Conservation (phyloP, 2,888 invertebrate species). For the Phengaris arion region DNA sequence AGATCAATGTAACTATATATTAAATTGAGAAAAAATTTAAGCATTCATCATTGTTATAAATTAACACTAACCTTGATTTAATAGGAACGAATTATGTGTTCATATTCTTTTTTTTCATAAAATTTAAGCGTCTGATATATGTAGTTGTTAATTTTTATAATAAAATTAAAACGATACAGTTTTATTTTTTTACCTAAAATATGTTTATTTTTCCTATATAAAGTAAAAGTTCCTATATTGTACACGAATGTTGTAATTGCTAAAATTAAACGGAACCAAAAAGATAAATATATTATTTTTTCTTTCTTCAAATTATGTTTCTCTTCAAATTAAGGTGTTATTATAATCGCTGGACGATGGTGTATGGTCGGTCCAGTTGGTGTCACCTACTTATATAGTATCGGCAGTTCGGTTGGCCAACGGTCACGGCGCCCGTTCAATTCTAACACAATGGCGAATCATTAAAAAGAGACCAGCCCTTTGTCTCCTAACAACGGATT, state of each 20-base stretch:
- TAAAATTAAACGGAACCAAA: too few species aligned
- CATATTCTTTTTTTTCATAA: not conserved
- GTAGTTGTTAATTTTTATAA: too few species aligned
- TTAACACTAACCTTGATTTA: not conserved
- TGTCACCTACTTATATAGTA: conserved; percentile 62
- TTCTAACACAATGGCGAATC: conserved; percentile 69
- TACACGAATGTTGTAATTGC: too few species aligned
- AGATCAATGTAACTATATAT: not conserved
- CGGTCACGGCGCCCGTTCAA: conserved; percentile 67
- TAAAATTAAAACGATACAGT: too few species aligned
- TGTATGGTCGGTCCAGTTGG: conserved; percentile 27
- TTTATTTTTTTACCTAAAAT: too few species aligned
- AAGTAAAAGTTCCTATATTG: too few species aligned
- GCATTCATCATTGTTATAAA: not conserved
- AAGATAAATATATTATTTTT: too few species aligned
- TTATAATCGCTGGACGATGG: not conserved
- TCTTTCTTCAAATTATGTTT: too few species aligned
- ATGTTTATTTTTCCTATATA: too few species aligned
- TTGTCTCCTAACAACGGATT: conserved; percentile 68
- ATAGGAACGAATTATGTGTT: not conserved
- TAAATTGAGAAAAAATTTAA: not conserved
- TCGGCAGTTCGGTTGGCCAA: conserved; percentile 75
- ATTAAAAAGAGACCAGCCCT: conserved; percentile 76
- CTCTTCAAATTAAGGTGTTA: not conserved
- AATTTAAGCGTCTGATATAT: too few species aligned